Evolutionary conservation across 2,113 vertebrate genomes (phyloP), one percentile per base, ranked within the genome.

Genomic region (Vidua chalybeata): DNA sequence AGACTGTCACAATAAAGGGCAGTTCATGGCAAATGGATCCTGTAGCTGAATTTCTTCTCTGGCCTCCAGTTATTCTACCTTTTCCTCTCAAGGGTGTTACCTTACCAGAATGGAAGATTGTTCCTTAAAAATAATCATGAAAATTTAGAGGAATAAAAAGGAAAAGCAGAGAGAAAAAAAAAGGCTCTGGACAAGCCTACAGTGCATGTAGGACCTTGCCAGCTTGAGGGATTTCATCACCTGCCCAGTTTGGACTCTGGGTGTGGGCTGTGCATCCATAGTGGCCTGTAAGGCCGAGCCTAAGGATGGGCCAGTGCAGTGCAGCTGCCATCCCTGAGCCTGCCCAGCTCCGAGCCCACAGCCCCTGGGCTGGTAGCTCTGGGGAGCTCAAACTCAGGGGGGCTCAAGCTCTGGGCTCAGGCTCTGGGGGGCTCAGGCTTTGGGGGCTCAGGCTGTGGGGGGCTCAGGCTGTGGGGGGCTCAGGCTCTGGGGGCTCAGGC

Each of bases 291-390:
- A 7, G 15, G 62, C 58, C 23, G 35, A 59, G 48, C 66, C 61
- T 7, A 0, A 14, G 41, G 79, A 9, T 1, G 58, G 19, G 51
- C 31, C 2, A 12, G 2, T 1, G 0, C 20, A 1, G 0, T 0
- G 18, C 2, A 59, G 4, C 30, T 39, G 77, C 54, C 23, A 10
- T 5, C 16, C 21, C 46, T 11, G 4, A n/a, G 83, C 37, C 11
- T 3, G 35, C 22, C 68, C 0, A 1, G 30, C 26, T 4, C 11
- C 0, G 0, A 3, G 12, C 28, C 55, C 18, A 6, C 4, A 4
- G 35, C 73, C 43, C 2, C 30, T 14, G 79, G 30, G 23, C 13
- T 26, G 77, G 7, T 11, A 55, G 54, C 71, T 63, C 27, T 30
- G 24, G 39, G 46, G 20, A 10, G 11, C 31, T 56, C 54, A 30